These are phyloP conservation scores for Drosophila borborema DNA, from an alignment of 2,888 invertebrate genomes.

Conservation along the genomic window DNA sequence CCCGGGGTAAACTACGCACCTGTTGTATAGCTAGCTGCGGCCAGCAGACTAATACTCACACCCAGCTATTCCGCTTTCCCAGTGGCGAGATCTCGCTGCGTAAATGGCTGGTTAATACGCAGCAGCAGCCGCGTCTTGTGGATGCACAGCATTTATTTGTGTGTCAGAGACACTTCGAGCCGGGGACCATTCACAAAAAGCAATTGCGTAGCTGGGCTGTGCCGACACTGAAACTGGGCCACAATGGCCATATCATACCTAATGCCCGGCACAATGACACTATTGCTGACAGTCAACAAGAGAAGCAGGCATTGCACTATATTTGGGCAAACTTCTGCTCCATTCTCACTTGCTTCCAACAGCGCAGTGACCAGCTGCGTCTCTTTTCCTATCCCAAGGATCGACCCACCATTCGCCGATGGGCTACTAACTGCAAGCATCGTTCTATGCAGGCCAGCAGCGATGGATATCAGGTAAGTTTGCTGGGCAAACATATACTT, in stretches of 20 bases:
- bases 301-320: slow-evolving; percentile 56
- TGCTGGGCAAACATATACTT: too few species aligned
- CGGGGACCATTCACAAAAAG: slow-evolving; percentile 57
- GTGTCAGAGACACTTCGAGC: slow-evolving; percentile 74
- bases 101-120: slow-evolving; percentile 76
- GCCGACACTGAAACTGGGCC: slow-evolving; percentile 75
- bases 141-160: slow-evolving; percentile 59
- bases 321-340: slow-evolving; percentile 74
- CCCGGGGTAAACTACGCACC: slow-evolving; percentile 47
- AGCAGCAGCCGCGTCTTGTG: slow-evolving; percentile 56
- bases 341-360: slow-evolving; percentile 70
- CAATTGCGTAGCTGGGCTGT: slow-evolving; percentile 73
- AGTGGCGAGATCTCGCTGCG: slow-evolving; percentile 54
- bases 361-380: slow-evolving; percentile 44
- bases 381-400: slow-evolving; percentile 70
- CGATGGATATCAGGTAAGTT: slow-evolving; percentile 58
- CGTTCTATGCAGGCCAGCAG: slow-evolving; percentile 73
- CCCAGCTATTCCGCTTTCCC: slow-evolving; percentile 67
- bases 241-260: slow-evolving; percentile 61
- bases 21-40: slow-evolving; percentile 64
- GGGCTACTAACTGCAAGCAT: slow-evolving; percentile 76
- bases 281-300: slow-evolving; percentile 61
- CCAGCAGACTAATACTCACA: slow-evolving; percentile 25
- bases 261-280: slow-evolving; percentile 70
- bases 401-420: slow-evolving; percentile 55